These are phyloP conservation scores for Hybognathus amarus DNA, from an alignment of 2,797 vertebrate species.

Conservation along the genomic window DNA sequence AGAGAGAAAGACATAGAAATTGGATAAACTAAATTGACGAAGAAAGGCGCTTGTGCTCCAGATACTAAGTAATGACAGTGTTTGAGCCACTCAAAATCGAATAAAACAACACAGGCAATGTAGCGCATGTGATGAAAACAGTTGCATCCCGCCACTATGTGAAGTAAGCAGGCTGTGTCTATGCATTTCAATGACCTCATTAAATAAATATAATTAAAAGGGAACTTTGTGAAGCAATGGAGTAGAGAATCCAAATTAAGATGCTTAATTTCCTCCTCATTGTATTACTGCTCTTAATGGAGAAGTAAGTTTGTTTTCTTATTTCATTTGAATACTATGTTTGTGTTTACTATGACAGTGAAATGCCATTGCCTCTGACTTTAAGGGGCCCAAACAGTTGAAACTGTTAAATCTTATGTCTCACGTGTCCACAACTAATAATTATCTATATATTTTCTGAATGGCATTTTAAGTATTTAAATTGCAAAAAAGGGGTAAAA, in stretches of 20 bases:
- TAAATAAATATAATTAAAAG: slow-evolving; percentile 62
- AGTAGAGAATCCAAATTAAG: slow-evolving; percentile 62
- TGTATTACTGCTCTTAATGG: slow-evolving; percentile 56
- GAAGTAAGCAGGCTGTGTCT: slow-evolving; percentile 7
- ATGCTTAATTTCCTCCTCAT: slow-evolving; percentile 57
- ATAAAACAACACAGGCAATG: slow-evolving; percentile 42
- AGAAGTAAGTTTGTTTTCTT: slow-evolving; percentile 40
- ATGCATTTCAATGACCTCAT: slow-evolving; percentile 58
- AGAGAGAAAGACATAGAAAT: slow-evolving; percentile 25
- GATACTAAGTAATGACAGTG: slow-evolving; percentile 48
- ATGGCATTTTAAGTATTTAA: background rate
- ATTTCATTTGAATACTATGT: slow-evolving; percentile 7
- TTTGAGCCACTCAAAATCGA: slow-evolving; percentile 50
- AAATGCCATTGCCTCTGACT: background rate
- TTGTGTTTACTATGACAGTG: background rate
- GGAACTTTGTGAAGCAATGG: slow-evolving; percentile 56
- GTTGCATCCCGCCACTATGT: background rate
- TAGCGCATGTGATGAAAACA: slow-evolving; percentile 7
- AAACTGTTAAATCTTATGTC: too few species aligned
- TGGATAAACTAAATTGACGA: slow-evolving; percentile 42
- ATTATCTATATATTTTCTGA: too few species aligned
- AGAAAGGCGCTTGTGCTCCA: slow-evolving; percentile 42
- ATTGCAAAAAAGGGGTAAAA: background rate
- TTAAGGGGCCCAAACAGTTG: background rate
- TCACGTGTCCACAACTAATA: too few species aligned